Conservation (phyloP, 1,140 invertebrate genomes). For the Ooceraea biroi region DNA sequence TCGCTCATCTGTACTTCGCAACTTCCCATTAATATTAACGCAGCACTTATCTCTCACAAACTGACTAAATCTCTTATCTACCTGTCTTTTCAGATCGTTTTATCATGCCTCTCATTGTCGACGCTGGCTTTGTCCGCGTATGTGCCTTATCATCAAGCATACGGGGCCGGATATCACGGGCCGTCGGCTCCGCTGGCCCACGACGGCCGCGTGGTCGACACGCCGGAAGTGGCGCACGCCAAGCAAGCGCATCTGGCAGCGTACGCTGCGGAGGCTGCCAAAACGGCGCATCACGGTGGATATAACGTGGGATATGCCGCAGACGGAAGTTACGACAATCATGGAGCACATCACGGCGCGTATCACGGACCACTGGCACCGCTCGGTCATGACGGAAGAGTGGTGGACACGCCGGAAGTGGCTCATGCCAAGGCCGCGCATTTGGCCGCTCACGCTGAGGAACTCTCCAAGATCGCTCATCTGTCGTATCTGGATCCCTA, state of each 20-base stretch:
- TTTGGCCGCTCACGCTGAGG: conserved; percentile 86
- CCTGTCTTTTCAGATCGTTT: conserved; percentile 66
- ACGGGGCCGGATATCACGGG: conserved; percentile 78
- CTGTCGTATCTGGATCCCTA: conserved; percentile 52
- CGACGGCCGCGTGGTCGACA: conserved; percentile 87
- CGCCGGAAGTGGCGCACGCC: conserved; percentile 88
- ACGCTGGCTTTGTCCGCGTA: conserved; percentile 68
- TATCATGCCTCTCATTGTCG: conserved; percentile 66
- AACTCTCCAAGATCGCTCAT: conserved; percentile 79
- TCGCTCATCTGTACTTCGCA: background rate
- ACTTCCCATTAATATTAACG: background rate
- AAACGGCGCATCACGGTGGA: conserved; percentile 63
- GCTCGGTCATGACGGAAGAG: conserved; percentile 75
- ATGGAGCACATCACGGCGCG: conserved; percentile 43
- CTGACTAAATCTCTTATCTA: conserved; percentile 3
- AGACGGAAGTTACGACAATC: conserved; percentile 40
- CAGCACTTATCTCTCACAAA: background rate
- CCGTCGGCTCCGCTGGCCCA: conserved; percentile 84
- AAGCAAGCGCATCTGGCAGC: conserved; percentile 87
- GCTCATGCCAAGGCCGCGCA: conserved; percentile 87
- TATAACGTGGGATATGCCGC: conserved; percentile 77
- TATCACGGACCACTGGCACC: conserved; percentile 81
- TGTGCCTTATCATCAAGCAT: conserved; percentile 54
- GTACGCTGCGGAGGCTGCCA: conserved; percentile 82
- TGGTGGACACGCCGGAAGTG: conserved; percentile 81